phyloP scores from a whole-genome alignment of 2,888 invertebrate species.

The Lutraria lutraria region DNA sequence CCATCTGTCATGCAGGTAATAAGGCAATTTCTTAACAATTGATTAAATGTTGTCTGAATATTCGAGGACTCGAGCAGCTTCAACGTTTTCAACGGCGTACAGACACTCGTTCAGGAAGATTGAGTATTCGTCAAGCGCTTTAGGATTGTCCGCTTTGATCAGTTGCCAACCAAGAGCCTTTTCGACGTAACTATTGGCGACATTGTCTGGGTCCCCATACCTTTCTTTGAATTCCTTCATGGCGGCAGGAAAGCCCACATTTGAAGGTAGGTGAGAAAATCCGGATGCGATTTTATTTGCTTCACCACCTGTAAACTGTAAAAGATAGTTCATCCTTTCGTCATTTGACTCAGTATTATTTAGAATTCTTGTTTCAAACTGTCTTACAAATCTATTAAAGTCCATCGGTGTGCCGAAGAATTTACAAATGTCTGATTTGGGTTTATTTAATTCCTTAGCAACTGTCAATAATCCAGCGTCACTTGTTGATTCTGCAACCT shows the following conservation, averaged over 20 bases:
- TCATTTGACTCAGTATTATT: slow-evolving; percentile 49
- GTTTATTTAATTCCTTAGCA: slow-evolving; percentile 40
- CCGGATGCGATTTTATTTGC: slow-evolving; percentile 49
- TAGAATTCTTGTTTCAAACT: slow-evolving; percentile 41
- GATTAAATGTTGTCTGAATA: background rate
- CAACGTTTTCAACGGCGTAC: slow-evolving; percentile 4
- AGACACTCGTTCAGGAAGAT: slow-evolving; percentile 13
- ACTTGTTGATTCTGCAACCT: background rate
- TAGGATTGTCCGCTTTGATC: background rate
- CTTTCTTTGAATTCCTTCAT: slow-evolving; percentile 43
- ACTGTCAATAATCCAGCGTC: background rate
- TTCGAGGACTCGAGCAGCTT: background rate
- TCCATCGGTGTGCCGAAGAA: slow-evolving; percentile 55
- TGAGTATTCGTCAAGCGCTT: background rate
- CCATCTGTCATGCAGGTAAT: slow-evolving; percentile 11
- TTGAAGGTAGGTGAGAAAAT: slow-evolving; percentile 32
- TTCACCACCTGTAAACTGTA: slow-evolving; percentile 51
- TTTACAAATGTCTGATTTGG: slow-evolving; percentile 49
- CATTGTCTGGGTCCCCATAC: slow-evolving; percentile 54
- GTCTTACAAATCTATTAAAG: slow-evolving; percentile 47
- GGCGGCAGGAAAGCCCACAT: slow-evolving; percentile 28
- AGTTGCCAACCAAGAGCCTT: slow-evolving; percentile 11
- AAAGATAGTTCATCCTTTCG: slow-evolving; percentile 46
- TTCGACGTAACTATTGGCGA: slow-evolving; percentile 41
- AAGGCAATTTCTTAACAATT: slow-evolving; percentile 16